A percentile compares a stretch with the other conserved stretches of the same genome.
Conservation (phyloP, 2,888 invertebrate species). For the Tipula lateralis region DNA sequence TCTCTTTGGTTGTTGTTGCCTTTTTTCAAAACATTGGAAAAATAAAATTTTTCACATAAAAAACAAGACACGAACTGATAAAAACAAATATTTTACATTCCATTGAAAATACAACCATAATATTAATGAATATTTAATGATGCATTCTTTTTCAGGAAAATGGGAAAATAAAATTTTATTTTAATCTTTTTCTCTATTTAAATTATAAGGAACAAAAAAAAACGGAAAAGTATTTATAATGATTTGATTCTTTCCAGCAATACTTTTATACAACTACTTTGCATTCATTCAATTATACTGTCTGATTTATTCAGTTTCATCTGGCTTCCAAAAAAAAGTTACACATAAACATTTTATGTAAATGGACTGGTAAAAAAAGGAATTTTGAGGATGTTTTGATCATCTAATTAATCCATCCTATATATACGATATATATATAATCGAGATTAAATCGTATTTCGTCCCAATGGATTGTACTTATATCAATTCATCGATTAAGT, state of each 20-base stretch:
- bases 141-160: background rate
- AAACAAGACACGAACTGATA: background rate
- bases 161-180: background rate
- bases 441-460: too few species aligned
- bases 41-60: background rate
- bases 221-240: background rate
- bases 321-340: background rate
- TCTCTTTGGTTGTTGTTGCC: background rate
- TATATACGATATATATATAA: too few species aligned
- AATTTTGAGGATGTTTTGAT: too few species aligned
- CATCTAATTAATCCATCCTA: too few species aligned
- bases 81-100: background rate
- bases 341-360: background rate
- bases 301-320: background rate
- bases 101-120: background rate
- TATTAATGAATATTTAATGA: constrained; percentile 19
- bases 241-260: background rate
- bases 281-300: background rate
- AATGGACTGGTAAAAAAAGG: too few species aligned
- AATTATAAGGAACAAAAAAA: background rate
- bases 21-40: background rate
- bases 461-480: too few species aligned
- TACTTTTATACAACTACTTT: background rate
- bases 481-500: too few species aligned
- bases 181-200: background rate